These are phyloP conservation scores for Rhinolophus ferrumequinum DNA, from an alignment of 2,113 vertebrate species.

Conservation along the genomic window DNA sequence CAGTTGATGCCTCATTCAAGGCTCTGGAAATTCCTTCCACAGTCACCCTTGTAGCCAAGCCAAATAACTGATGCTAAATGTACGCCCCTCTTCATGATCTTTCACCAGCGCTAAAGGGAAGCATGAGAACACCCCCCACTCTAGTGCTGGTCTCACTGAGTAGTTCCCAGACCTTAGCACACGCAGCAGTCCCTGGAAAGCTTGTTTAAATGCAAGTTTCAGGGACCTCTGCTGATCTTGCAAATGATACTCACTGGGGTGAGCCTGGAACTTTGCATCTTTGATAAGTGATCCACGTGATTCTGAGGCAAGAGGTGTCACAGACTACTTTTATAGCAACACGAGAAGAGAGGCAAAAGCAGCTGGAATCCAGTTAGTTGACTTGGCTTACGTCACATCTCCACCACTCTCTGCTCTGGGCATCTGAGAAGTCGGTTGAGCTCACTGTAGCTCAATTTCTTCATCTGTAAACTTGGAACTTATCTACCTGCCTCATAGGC, in stretches of 20 bases:
- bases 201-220: background rate
- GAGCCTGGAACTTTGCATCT: background rate
- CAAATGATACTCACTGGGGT: no score
- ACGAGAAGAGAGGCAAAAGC: background rate
- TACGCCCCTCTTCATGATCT: background rate
- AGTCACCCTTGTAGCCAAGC: background rate
- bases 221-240: background rate
- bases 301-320: background rate
- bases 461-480: background rate
- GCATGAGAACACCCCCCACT: background rate
- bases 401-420: background rate
- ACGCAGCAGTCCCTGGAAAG: background rate
- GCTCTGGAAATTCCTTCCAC: background rate
- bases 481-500: background rate
- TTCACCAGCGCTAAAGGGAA: background rate
- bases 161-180: background rate
- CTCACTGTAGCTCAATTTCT: background rate
- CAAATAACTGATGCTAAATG: background rate
- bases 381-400: background rate
- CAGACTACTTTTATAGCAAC: background rate
- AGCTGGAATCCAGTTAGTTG: fast-evolving
- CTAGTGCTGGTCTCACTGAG: background rate
- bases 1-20: background rate
- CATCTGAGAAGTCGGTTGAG: background rate
- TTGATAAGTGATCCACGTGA: background rate